Evolutionary conservation across 2,797 vertebrate genomes (phyloP), one percentile per base, ranked within the genome.

Genomic region (Mormyrops boulengeri): DNA sequence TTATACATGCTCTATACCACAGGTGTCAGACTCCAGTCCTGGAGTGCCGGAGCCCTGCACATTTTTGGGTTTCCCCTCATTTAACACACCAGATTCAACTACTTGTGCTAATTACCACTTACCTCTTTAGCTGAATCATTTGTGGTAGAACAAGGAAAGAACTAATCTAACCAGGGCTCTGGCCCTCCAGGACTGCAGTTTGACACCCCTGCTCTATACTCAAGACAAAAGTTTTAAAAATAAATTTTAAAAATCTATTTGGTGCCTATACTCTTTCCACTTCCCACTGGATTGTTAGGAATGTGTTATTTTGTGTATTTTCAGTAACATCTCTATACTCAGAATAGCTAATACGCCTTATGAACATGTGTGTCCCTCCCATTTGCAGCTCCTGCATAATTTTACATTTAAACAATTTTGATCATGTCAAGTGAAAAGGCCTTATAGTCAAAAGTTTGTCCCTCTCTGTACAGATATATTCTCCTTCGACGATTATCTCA

Each of bases 391-490:
- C n/a, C n/a, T 26, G 22, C 82, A 85, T 52, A 44, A 80, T 80
- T 80, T 80, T 44, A 19, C 38, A 80, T 80, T 80, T 80, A 80
- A 80, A 80, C 73, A 80, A 80, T 80, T 73, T 73, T 77, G 69
- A 77, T 77, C 69, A 41, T 38, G 34, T 77, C 69, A 77, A 82
- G 38, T 82, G 30, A 77, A 77, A 77, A 77, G 34, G 34, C 34
- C 34, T 77, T 41, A 82, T 47, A 82, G 41, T 8, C 41, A 82
- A 22, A 82, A 82, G 38, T 34, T 34, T 34, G 44, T 26, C 44
- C 85, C 85, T 41, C 34, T 44, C 22, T 41, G 7, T 30, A 12
- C n/a, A 17, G 34, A 44, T 87, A 34, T 60, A 34, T 19, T 87
- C 52, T 60, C 53, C 86, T 87, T 87, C 19, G 19, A 87, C 34